phyloP scores from a whole-genome alignment of 2,797 vertebrate genomes.

The Poliocrania exsul region DNA sequence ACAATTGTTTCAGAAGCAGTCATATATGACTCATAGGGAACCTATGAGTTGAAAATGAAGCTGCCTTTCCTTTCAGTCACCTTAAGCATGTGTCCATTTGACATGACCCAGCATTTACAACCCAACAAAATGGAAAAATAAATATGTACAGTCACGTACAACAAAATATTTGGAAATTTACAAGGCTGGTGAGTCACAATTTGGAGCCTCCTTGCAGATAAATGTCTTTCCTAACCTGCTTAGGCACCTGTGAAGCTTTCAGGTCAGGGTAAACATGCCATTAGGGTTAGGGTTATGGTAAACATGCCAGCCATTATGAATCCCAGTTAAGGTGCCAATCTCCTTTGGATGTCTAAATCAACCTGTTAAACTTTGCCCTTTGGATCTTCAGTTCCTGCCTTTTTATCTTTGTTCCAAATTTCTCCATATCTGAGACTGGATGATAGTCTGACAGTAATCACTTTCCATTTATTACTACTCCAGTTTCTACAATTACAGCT shows the following conservation, averaged over 20 bases:
- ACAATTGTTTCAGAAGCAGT: neutral
- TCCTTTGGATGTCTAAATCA: neutral
- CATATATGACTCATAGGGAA: neutral
- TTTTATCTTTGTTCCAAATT: neutral
- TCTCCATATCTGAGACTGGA: fast-evolving
- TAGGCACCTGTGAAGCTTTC: neutral
- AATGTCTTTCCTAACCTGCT: neutral
- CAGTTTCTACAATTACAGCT: neutral
- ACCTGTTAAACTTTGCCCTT: neutral
- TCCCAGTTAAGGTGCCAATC: neutral
- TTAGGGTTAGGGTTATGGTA: no score
- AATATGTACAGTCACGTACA: neutral
- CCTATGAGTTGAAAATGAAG: conserved; percentile 10
- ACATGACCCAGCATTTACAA: neutral
- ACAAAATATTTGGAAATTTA: neutral
- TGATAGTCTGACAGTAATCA: neutral
- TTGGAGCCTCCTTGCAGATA: neutral
- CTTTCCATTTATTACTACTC: neutral
- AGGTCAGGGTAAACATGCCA: neutral
- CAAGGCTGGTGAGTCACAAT: neutral
- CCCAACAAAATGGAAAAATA: neutral
- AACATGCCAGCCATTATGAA: fast-evolving
- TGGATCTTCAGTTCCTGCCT: neutral
- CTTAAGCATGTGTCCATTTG: neutral
- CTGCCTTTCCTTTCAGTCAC: neutral